A percentile compares a stretch with the other conserved stretches of the same genome.
Conservation (phyloP, 2,113 vertebrate genomes). For the Chaetorhynchus papuensis region DNA sequence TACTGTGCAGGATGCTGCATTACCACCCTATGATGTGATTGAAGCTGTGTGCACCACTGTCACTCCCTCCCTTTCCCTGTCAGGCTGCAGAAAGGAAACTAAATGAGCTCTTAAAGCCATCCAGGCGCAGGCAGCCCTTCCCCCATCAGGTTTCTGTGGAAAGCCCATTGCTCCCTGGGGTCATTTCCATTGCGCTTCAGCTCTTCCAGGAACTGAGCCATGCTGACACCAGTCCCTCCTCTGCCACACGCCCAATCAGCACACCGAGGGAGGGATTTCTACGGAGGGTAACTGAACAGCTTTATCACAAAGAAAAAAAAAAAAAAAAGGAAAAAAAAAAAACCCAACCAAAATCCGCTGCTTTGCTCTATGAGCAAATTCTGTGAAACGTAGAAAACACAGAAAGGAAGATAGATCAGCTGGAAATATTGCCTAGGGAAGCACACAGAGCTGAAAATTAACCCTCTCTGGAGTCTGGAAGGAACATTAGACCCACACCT, state of each 20-base stretch:
- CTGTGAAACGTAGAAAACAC: background rate
- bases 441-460: background rate
- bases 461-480: background rate
- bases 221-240: constrained; percentile 45
- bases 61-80: background rate
- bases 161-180: constrained; percentile 44
- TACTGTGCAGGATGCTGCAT: background rate
- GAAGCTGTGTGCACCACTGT: background rate
- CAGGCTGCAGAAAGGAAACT: background rate
- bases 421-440: background rate
- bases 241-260: constrained; percentile 9
- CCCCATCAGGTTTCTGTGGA: constrained; percentile 14
- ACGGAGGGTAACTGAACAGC: constrained; percentile 9
- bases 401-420: background rate
- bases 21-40: background rate
- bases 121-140: background rate
- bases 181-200: constrained; percentile 35
- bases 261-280: background rate
- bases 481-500: background rate
- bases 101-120: background rate
- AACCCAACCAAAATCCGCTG: background rate
- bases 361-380: background rate
- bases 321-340: background rate
- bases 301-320: background rate
- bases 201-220: constrained; percentile 59